Evolutionary conservation across 1,140 invertebrate species (phyloP).

Genomic region (Ladona fulva): DNA sequence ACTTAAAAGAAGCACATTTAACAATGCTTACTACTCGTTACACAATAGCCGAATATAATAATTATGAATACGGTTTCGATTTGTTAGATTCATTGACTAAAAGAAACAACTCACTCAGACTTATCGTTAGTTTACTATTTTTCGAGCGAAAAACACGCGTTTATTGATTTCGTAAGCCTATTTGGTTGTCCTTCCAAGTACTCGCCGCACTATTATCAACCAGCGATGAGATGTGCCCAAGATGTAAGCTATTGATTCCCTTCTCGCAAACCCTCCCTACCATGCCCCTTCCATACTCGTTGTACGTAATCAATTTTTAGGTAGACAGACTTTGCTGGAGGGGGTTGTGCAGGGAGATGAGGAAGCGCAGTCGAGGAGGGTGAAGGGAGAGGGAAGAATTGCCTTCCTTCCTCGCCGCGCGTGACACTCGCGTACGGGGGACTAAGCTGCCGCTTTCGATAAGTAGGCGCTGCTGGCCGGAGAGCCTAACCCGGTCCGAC

Average conservation of each 20-base stretch:
- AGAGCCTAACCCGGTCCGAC: background rate
- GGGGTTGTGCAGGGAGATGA: background rate
- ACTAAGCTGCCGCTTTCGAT: background rate
- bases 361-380: background rate
- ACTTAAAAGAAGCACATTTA: too few species aligned
- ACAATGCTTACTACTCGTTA: too few species aligned
- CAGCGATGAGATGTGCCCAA: background rate
- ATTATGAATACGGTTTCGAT: too few species aligned
- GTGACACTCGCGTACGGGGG: background rate
- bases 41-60: too few species aligned
- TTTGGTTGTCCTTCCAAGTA: too few species aligned
- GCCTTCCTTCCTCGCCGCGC: background rate
- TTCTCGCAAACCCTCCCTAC: background rate
- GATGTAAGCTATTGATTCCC: background rate
- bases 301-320: constrained; percentile 10
- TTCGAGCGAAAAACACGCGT: too few species aligned
- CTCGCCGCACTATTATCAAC: background rate
- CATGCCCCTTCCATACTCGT: background rate
- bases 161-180: too few species aligned
- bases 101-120: too few species aligned
- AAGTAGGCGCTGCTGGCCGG: background rate
- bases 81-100: too few species aligned
- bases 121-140: too few species aligned
- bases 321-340: background rate
- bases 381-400: background rate